Conservation (phyloP, 30 jellyfish, hydroid and myxozoan species). For the Aurelia coerulea region DNA sequence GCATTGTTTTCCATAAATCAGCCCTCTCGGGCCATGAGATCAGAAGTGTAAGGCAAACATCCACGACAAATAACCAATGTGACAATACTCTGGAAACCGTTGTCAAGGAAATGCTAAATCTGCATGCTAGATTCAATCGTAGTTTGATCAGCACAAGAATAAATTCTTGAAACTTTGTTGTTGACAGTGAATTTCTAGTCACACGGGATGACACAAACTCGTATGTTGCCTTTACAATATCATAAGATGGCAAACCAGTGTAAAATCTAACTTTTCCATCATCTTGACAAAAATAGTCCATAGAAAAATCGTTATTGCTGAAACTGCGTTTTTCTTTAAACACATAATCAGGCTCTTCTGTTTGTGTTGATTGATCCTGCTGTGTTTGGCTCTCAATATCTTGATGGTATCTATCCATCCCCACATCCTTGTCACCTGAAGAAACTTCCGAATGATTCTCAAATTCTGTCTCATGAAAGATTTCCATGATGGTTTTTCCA, state of each 20-base stretch:
- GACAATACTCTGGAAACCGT: constrained; percentile 22
- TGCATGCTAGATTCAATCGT: constrained; percentile 26
- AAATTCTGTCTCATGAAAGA: constrained; percentile 9
- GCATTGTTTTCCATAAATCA: constrained; percentile 50
- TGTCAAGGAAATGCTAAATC: neutral
- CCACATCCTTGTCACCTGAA: neutral
- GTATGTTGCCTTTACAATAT: constrained; percentile 36
- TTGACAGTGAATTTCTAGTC: constrained; percentile 27
- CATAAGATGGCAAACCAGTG: constrained; percentile 47
- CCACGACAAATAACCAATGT: constrained; percentile 26
- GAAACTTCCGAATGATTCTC: too few relatives aligned
- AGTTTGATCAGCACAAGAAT: constrained; percentile 43
- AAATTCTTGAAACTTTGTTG: constrained; percentile 48
- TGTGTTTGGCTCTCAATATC: neutral
- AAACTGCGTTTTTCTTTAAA: neutral
- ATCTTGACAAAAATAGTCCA: constrained; percentile 12
- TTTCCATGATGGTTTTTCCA: constrained; percentile 18
- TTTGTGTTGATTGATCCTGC: constrained; percentile 13
- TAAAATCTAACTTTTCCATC: constrained; percentile 41
- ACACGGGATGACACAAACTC: constrained; percentile 32
- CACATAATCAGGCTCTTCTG: neutral
- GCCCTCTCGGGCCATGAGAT: constrained; percentile 18
- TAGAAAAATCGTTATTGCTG: neutral
- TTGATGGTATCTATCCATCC: neutral
- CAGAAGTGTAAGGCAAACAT: neutral